Evolutionary conservation across 2,113 vertebrate genomes (phyloP), one percentile per base, ranked within the genome.

Genomic region (Oryzias woworae): DNA sequence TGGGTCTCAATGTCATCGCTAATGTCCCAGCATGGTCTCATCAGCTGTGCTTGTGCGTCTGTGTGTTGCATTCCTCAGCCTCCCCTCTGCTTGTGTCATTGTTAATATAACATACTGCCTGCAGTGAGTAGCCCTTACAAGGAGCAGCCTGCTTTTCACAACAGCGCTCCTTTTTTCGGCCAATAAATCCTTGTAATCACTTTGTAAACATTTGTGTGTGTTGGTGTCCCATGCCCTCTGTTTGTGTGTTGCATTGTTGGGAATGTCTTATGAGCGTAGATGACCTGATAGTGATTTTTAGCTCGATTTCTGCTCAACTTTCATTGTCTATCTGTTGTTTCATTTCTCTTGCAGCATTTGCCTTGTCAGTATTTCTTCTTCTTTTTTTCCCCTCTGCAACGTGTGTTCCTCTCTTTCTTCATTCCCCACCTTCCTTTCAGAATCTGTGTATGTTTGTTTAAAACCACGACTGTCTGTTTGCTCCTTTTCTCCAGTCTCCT

Each of bases 51-150:
- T 22, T 68, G 58, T 73, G 77, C 48, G 55, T 69, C 50, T 53
- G 67, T 62, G 52, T 77, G 57, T 67, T 65, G 66, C 58, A 28
- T 67, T 70, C 74, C 54, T 68, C 75, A 72, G 78, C 82, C 78
- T 66, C 64, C 54, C 76, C 83, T 18, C 69, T 75, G 81, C 78
- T 74, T 22, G 78, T 86, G 84, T 90, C 86, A 80, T 56, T 83
- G 85, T 88, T 87, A 88, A 88, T 88, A 85, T 82, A 85, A 81
- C 83, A 84, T 73, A 77, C 63, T 48, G 77, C 73, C 82, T 84
- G 82, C 82, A 73, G 83, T 65, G 13, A 54, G 69, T 78, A 77
- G 73, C 77, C 73, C 75, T 50, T 85, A 75, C 28, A 48, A 66
- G 71, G 54, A 78, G 75, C 87, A 62, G 59, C 61, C 57, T 73